phyloP scores from a whole-genome alignment of 1,140 invertebrate genomes.

The Rhyacophila brunnea region DNA sequence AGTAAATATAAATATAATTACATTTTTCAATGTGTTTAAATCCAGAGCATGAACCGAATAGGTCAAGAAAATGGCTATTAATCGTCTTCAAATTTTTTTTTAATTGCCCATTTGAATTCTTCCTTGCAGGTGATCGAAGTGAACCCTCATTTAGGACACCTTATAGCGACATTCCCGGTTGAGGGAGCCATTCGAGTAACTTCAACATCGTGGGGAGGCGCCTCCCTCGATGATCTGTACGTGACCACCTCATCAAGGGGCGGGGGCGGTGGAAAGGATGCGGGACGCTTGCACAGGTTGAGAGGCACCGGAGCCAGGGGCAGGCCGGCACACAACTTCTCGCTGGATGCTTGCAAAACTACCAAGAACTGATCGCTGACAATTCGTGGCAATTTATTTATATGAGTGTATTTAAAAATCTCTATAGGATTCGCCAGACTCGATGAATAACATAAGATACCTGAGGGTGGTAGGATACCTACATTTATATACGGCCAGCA shows the following conservation, averaged over 20 bases:
- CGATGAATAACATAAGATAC: too few species aligned
- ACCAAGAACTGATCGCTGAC: background rate
- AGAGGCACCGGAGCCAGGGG: constrained; percentile 23
- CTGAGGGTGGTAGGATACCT: too few species aligned
- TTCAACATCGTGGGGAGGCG: constrained; percentile 79
- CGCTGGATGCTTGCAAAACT: constrained; percentile 4
- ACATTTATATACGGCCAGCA: too few species aligned
- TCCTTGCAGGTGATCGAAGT: constrained; percentile 49
- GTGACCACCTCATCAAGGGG: constrained; percentile 61
- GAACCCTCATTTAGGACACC: constrained; percentile 47
- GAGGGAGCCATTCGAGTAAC: constrained; percentile 69
- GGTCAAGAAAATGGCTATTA: too few species aligned
- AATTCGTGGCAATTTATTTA: too few species aligned
- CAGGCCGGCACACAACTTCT: constrained; percentile 11
- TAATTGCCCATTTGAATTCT: too few species aligned
- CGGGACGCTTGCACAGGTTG: constrained; percentile 23
- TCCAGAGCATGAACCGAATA: too few species aligned
- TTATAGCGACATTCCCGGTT: constrained; percentile 54
- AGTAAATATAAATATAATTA: too few species aligned
- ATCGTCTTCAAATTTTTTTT: too few species aligned
- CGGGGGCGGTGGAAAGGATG: constrained; percentile 3
- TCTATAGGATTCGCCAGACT: too few species aligned
- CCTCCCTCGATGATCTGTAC: constrained; percentile 72
- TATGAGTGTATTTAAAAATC: too few species aligned
- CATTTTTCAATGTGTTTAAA: too few species aligned